These are phyloP conservation scores for Esox masquinongy DNA, from an alignment of 2,797 vertebrate genomes.

Conservation along the genomic window DNA sequence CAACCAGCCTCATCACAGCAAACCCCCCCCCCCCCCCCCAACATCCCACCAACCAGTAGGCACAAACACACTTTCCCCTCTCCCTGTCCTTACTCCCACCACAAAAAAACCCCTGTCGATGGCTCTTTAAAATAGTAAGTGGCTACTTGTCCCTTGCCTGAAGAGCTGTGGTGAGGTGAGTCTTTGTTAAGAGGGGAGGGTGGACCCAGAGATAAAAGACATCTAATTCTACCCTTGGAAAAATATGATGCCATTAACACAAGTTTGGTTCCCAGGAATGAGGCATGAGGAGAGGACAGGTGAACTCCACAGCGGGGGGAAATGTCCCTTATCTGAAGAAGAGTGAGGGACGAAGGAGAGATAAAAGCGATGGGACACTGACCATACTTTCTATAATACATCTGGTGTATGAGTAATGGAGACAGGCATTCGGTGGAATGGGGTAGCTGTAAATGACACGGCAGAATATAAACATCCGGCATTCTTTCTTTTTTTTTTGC, in stretches of 20 bases:
- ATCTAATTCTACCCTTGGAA: conserved; percentile 14
- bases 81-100: conserved; percentile 10
- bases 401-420: background rate
- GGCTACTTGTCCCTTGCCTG: conserved; percentile 20
- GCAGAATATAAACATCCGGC: background rate
- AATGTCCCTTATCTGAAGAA: background rate
- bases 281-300: background rate
- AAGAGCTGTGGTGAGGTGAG: conserved; percentile 38
- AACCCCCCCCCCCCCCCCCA: conserved; percentile 9
- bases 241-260: conserved; percentile 1
- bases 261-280: background rate
- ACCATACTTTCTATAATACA: background rate
- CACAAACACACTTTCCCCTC: conserved; percentile 40
- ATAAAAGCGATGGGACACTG: background rate
- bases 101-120: background rate
- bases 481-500: background rate
- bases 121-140: conserved; percentile 43
- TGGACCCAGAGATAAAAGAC: conserved; percentile 25
- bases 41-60: conserved; percentile 33
- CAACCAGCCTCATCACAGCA: conserved; percentile 68
- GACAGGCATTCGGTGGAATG: background rate
- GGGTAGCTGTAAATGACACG: background rate
- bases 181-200: conserved; percentile 27
- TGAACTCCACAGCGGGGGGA: background rate
- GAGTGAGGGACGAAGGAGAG: background rate